Percentiles rank a stretch among this genome's conserved stretches.
Conservation (phyloP, 2,113 vertebrate genomes). For the Colius striatus region DNA sequence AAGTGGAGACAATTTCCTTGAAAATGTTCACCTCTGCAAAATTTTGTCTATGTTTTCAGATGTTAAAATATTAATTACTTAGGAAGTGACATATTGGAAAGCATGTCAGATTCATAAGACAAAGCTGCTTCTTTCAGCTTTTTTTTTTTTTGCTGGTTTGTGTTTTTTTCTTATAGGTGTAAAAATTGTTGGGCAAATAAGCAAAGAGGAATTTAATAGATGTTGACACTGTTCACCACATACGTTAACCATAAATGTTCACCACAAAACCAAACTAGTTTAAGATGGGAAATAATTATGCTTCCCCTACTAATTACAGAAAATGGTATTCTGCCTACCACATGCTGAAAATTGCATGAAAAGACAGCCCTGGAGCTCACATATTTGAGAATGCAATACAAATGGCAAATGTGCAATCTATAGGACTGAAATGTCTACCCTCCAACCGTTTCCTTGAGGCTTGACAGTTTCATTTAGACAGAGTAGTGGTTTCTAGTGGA, state of each 20-base stretch:
- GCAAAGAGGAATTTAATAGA: background rate
- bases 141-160: too few relatives aligned
- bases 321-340: background rate
- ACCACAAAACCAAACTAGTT: background rate
- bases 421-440: background rate
- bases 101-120: background rate
- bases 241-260: background rate
- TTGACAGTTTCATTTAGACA: background rate
- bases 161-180: background rate
- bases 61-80: background rate
- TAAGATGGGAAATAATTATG: background rate
- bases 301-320: background rate
- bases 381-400: background rate
- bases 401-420: background rate
- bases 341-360: background rate
- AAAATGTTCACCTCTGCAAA: background rate
- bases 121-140: background rate
- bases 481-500: background rate
- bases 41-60: background rate
- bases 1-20: background rate
- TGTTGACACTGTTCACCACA: background rate
- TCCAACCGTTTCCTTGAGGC: background rate
- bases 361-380: background rate
- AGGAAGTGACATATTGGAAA: background rate
- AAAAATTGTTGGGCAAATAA: background rate